Evolutionary conservation across 2,797 vertebrate genomes (phyloP).

Genomic region (Scolopax bukidnonensis): DNA sequence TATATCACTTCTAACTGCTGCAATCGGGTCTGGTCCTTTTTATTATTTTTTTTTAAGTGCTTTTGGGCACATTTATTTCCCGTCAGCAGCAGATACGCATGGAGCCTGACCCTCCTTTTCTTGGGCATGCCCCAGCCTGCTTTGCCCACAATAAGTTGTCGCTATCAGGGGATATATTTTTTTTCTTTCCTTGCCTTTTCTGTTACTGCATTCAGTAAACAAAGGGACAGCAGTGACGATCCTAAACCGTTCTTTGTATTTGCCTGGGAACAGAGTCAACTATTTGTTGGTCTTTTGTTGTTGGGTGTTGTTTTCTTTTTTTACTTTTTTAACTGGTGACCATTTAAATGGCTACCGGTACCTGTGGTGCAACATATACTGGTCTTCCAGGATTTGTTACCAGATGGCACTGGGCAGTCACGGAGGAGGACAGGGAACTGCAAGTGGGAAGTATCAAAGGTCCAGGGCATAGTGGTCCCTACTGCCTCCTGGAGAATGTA

Average conservation of each 20-base stretch:
- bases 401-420: not conserved
- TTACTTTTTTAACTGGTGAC: not conserved
- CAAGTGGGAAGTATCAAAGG: not conserved
- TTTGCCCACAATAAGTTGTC: not conserved
- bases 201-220: conserved; percentile 45
- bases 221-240: conserved; percentile 40
- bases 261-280: conserved; percentile 64
- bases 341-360: not conserved
- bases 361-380: not conserved
- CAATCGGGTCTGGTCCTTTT: conserved; percentile 24
- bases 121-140: conserved; percentile 67
- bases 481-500: accelerated
- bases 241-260: conserved; percentile 44
- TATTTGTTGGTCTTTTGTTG: conserved; percentile 49
- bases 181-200: conserved; percentile 1
- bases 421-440: not conserved
- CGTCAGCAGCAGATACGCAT: not conserved
- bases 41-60: not conserved
- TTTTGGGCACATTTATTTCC: conserved; percentile 52
- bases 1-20: conserved; percentile 53
- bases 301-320: not conserved
- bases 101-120: not conserved
- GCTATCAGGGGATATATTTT: not conserved
- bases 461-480: accelerated
- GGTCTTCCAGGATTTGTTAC: not conserved